Base-by-base conservation (phyloP, 2,113 vertebrate species). In the Psophia crepitans region DNA sequence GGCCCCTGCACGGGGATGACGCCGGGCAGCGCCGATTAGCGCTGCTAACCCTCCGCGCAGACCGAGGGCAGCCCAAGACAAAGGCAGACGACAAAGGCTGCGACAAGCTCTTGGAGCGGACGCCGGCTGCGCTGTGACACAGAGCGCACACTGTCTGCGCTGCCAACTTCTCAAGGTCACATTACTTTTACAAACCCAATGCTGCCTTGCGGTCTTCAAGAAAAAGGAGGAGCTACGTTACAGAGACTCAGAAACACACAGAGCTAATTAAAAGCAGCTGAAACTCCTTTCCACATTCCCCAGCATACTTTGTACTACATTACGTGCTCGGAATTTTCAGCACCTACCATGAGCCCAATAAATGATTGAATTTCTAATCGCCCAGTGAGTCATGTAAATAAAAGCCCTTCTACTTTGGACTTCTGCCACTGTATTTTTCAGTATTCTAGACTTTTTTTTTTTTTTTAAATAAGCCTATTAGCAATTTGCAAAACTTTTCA, bases 141-240 rank as follows among this genome's bases (percentile, higher is more conserved):
- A 0, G 23, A 11, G 64, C 2, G 6, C 43, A 2, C 35, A 1
- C 1, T 0, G 12, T 2, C 26, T 18, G 27, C 6, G 5, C 46
- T 19, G 2, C 27, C 61, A 24, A 1, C 68, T 68, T 26, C 69
- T 53, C 86, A 90, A 89, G 78, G 78, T 48, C 82, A 23, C 24
- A 0, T 12, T 6, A 3, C 14, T 61, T 57, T 21, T 20, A 16
- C 16, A 75, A 73, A 22, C 28, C 71, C 81, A 41, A 5, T 0
- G 9, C 73, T 23, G 66, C 26, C 49, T 46, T 2, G n/a, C 30
- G 33, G 74, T 19, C 94, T 69, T 26, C 54, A 22, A 37, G 11
- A 54, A 46, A 44, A 30, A 68, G 75, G 32, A 69, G 85, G 61
- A 92, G 61, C 60, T 23, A 15, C 28, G 1, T 58, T 26, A 37